Evolutionary conservation across 2,113 vertebrate genomes (phyloP).

Genomic region (Chrysemys picta): DNA sequence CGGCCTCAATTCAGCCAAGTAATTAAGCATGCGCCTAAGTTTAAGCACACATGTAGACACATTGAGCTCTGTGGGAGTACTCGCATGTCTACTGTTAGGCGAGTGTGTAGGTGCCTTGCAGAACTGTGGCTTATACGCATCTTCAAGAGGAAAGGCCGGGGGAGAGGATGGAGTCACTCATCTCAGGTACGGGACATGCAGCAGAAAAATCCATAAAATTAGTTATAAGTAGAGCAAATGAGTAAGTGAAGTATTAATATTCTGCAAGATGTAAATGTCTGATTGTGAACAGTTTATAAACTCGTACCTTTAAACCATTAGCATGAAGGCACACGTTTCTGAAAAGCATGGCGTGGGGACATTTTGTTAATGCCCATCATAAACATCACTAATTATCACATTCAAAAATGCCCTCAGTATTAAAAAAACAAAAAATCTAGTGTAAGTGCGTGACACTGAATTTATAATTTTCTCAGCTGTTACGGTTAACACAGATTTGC

Average conservation of each 20-base stretch:
- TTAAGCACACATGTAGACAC: not conserved
- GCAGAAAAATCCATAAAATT: not conserved
- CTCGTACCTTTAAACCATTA: not conserved
- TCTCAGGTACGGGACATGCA: slow-evolving; percentile 21
- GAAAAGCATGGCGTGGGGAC: not conserved
- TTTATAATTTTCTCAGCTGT: slow-evolving; percentile 11
- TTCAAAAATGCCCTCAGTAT: not conserved
- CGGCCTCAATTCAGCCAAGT: not conserved
- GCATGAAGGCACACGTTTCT: not conserved
- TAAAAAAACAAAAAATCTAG: not conserved
- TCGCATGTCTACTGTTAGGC: slow-evolving; percentile 16
- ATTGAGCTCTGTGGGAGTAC: slow-evolving; percentile 39
- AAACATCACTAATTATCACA: slow-evolving; percentile 55
- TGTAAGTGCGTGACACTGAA: not conserved
- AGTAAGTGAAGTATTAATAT: not conserved
- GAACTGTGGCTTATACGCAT: slow-evolving; percentile 38
- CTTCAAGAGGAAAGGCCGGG: slow-evolving; percentile 32
- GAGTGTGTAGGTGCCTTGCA: slow-evolving; percentile 32
- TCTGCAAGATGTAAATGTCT: not conserved
- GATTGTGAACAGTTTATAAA: slow-evolving; percentile 45
- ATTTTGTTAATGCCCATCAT: slow-evolving; percentile 17
- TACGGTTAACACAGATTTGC: not conserved
- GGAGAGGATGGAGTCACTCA: slow-evolving; percentile 47
- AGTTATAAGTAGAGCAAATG: slow-evolving; percentile 27
- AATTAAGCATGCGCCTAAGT: not conserved